Evolutionary conservation across 2,113 vertebrate species (phyloP).

Genomic region (Piliocolobus tephrosceles): DNA sequence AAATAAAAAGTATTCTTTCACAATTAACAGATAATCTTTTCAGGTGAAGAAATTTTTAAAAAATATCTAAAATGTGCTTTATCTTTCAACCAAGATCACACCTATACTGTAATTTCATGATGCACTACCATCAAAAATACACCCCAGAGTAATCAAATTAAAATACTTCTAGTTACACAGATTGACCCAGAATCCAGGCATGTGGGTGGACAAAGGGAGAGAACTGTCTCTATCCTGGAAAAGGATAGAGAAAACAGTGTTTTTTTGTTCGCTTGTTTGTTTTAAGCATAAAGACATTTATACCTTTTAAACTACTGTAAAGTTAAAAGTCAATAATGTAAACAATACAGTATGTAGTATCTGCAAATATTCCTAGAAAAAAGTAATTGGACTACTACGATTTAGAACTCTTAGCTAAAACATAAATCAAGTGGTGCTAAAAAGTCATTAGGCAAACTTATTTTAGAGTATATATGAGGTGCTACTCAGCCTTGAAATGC

Average conservation of each 20-base stretch:
- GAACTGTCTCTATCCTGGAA: neutral
- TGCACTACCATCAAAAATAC: slow-evolving; percentile 30
- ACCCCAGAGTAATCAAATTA: slow-evolving; percentile 31
- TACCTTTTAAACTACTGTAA: slow-evolving; percentile 1
- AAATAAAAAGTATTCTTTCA: slow-evolving; percentile 55
- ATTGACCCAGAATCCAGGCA: neutral
- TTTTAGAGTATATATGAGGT: slow-evolving; percentile 69
- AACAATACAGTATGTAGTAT: slow-evolving; percentile 30
- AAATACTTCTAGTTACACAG: slow-evolving; percentile 2
- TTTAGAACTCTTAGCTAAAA: slow-evolving; percentile 35
- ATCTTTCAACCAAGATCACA: slow-evolving; percentile 12
- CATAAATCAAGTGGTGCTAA: slow-evolving; percentile 64
- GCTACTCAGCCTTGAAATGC: slow-evolving; percentile 34
- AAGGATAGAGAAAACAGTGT: neutral
- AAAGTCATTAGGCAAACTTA: slow-evolving; percentile 64
- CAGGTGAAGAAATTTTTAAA: neutral
- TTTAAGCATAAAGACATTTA: slow-evolving; percentile 22
- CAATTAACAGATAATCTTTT: slow-evolving; percentile 40
- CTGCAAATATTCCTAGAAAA: neutral
- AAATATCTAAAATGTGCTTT: neutral
- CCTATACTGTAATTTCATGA: neutral
- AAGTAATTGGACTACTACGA: neutral
- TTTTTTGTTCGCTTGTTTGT: neutral
- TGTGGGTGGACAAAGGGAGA: neutral
- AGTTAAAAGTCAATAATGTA: slow-evolving; percentile 44